Conservation (phyloP, 2,888 invertebrate genomes). For the Lithophane semibrunnea region DNA sequence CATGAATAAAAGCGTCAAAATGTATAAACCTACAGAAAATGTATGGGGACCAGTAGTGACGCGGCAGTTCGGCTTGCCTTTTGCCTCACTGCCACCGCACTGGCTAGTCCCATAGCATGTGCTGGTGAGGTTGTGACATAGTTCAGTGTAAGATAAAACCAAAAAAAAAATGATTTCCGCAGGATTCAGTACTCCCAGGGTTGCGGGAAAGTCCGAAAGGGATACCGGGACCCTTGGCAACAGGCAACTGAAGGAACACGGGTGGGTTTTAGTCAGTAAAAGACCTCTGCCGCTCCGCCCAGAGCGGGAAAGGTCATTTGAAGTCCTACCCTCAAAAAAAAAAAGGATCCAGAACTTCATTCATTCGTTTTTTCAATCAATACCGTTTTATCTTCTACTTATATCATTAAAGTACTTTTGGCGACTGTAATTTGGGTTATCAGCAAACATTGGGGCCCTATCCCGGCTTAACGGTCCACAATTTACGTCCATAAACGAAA, state of each 20-base stretch:
- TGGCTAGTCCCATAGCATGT: background rate
- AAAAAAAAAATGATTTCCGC: too few species aligned
- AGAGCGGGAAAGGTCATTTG: too few species aligned
- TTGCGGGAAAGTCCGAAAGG: too few species aligned
- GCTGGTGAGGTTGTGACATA: background rate
- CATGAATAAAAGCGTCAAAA: too few species aligned
- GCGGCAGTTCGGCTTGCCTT: too few species aligned
- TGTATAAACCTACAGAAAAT: too few species aligned
- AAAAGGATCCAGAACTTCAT: background rate
- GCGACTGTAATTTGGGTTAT: slow-evolving; percentile 56
- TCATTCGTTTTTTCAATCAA: slow-evolving; percentile 36
- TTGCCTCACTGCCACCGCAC: background rate
- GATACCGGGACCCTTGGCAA: too few species aligned
- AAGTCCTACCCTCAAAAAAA: too few species aligned
- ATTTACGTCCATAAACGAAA: slow-evolving; percentile 65
- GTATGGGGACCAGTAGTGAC: too few species aligned
- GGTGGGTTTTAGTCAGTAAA: too few species aligned
- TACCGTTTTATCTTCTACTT: slow-evolving; percentile 30
- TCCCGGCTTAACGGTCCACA: slow-evolving; percentile 64
- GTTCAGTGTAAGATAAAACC: background rate
- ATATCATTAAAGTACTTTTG: slow-evolving; percentile 32
- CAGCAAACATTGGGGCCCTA: slow-evolving; percentile 52
- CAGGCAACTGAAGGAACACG: too few species aligned
- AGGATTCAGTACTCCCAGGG: background rate
- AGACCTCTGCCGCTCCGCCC: too few species aligned